Evolutionary conservation across 2,888 invertebrate genomes (phyloP), one percentile per base, ranked within the genome.

Genomic region (Latrodectus hesperus): DNA sequence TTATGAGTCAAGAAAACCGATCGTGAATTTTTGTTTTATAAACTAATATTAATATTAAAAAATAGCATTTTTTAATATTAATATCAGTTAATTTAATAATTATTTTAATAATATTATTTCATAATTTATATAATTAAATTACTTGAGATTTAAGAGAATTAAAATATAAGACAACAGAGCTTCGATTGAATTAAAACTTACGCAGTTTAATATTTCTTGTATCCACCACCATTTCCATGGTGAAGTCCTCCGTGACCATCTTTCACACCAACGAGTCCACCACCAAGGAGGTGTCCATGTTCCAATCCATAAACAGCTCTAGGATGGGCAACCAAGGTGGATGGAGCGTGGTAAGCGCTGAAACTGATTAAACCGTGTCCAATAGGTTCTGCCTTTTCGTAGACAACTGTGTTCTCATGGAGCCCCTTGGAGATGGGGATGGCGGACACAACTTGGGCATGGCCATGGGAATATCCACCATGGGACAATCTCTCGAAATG

Each of bases 321-420:
- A n/a, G 85, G 85, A 16, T 81, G 80, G n/a, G 26, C 22, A 26
- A 65, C 64, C n/a, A 72, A 11, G 11, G 51, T 17, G 14, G 65
- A 65, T 11, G 67, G 49, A 26, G 71, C 17, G 14, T 77, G 76
- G 65, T 86, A 86, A 17, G 80, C 64, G 22, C 70, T 49, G 53
- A 72, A 68, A 26, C 85, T 77, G 72, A 72, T 55, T 10, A 78
- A n/a, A 1, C 85, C 85, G 14, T 80, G 70, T 12, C 85, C 85
- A 11, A 73, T 12, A 16, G 75, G 82, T 14, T 70, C 60, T 14
- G 72, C 72, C 60, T 60, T 68, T 12, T 72, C 73, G 51, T 87
- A 87, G 8, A 76, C 51, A 16, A 87, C 1, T 1, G 80, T 72
- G 11, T 76, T 81, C 22, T 87, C 86, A 5, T 72, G 67, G 1